A percentile compares a stretch with the other conserved stretches of the same genome.
Conservation (phyloP, 2,113 vertebrate species). For the Periophthalmus modestus region DNA sequence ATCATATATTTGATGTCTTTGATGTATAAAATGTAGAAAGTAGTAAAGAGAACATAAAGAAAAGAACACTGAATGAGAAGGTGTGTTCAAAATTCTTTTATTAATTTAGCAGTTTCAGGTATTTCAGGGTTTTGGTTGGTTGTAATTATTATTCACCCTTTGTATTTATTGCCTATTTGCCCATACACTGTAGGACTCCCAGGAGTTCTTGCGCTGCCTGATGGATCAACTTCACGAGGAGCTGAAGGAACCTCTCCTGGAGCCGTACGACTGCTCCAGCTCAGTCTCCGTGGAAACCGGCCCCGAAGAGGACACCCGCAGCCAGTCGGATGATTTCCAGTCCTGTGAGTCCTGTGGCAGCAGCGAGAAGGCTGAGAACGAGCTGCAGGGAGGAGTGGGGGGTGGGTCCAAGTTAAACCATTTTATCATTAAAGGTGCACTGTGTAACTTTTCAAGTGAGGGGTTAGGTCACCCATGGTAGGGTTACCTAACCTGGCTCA, state of each 20-base stretch:
- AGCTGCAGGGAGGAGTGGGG: conserved; percentile 44
- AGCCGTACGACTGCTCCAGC: conserved; percentile 81
- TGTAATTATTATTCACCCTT: neutral
- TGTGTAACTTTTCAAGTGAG: no score
- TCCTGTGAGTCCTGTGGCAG: conserved; percentile 88
- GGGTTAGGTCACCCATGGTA: no score
- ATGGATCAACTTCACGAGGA: conserved; percentile 99
- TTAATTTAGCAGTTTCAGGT: no score
- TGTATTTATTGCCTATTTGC: neutral
- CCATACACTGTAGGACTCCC: conserved; percentile 83
- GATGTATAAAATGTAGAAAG: no score
- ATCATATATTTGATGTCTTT: no score
- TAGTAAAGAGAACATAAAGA: no score
- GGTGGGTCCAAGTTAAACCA: neutral
- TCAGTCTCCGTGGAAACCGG: conserved; percentile 72
- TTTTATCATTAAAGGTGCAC: neutral
- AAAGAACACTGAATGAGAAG: no score
- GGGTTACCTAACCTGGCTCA: no score
- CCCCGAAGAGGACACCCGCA: conserved; percentile 84
- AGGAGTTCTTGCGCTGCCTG: conserved; percentile 96
- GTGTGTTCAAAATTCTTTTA: no score
- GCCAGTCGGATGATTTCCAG: conserved; percentile 90
- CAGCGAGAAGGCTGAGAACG: conserved; percentile 86
- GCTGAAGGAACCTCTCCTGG: conserved; percentile 86
- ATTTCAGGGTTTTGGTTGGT: no score